These are phyloP conservation scores for Crotalus helleri DNA, from an alignment of 2,113 vertebrate genomes.

Conservation along the genomic window DNA sequence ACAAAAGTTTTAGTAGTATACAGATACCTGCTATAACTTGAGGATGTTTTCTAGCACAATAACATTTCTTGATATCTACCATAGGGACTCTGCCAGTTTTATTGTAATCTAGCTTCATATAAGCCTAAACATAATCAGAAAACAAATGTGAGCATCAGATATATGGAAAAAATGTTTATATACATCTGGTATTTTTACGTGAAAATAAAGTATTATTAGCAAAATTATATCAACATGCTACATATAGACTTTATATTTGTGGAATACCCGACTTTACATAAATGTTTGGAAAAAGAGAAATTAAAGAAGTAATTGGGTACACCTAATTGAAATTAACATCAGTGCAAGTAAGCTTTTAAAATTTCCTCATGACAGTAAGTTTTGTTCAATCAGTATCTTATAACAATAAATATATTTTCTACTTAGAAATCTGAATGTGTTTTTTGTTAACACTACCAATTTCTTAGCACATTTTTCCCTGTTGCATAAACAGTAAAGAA, in stretches of 20 bases:
- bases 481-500: slow-evolving; percentile 18
- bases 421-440: neutral
- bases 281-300: neutral
- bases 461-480: slow-evolving; percentile 19
- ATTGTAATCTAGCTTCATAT: slow-evolving; percentile 81
- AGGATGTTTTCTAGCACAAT: slow-evolving; percentile 73
- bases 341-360: neutral
- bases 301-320: neutral
- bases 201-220: neutral
- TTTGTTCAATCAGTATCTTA: slow-evolving; percentile 21
- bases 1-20: neutral
- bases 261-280: neutral
- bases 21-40: slow-evolving; percentile 71
- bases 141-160: neutral
- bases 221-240: neutral
- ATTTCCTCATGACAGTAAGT: neutral
- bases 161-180: slow-evolving; percentile 3
- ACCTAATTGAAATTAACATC: neutral
- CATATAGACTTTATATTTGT: slow-evolving; percentile 10
- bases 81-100: slow-evolving; percentile 73
- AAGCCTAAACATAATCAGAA: slow-evolving; percentile 67
- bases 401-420: neutral
- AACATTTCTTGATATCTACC: slow-evolving; percentile 76
- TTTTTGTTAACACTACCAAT: slow-evolving; percentile 6
- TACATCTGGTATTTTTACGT: neutral